These are phyloP conservation scores for Crypturellus undulatus DNA, from an alignment of 2,113 vertebrate species.

Conservation along the genomic window DNA sequence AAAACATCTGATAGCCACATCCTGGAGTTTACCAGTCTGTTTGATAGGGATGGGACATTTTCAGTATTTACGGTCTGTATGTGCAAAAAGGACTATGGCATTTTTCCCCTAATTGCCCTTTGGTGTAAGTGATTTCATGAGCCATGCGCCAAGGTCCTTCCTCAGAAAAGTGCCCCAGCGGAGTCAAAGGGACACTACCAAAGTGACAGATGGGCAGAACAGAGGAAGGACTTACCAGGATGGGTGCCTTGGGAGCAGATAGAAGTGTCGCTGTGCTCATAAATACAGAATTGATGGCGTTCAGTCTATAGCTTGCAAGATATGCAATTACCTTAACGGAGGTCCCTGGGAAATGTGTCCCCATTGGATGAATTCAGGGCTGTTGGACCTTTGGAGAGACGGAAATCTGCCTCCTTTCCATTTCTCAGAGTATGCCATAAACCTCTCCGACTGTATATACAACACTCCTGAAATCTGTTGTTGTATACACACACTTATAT, in stretches of 20 bases:
- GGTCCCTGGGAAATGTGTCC: not conserved
- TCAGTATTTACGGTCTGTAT: not conserved
- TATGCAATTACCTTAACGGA: not conserved
- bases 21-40: not conserved
- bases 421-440: not conserved
- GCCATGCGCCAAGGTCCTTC: not conserved
- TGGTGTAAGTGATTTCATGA: not conserved
- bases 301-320: not conserved
- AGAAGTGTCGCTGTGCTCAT: not conserved
- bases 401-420: not conserved
- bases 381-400: not conserved
- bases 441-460: not conserved
- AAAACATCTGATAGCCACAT: not conserved
- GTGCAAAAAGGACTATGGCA: rapidly evolving
- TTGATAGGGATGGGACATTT: rapidly evolving
- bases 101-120: not conserved
- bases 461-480: not conserved
- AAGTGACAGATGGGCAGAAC: not conserved
- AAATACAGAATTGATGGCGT: not conserved
- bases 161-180: not conserved
- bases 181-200: not conserved
- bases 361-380: not conserved
- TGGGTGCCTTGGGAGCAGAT: not conserved
- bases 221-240: rapidly evolving
- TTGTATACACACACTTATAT: rapidly evolving